A percentile compares a stretch with the other conserved stretches of the same genome.
Conservation (phyloP, 2,888 invertebrate genomes). For the Ephialtes manifestator region DNA sequence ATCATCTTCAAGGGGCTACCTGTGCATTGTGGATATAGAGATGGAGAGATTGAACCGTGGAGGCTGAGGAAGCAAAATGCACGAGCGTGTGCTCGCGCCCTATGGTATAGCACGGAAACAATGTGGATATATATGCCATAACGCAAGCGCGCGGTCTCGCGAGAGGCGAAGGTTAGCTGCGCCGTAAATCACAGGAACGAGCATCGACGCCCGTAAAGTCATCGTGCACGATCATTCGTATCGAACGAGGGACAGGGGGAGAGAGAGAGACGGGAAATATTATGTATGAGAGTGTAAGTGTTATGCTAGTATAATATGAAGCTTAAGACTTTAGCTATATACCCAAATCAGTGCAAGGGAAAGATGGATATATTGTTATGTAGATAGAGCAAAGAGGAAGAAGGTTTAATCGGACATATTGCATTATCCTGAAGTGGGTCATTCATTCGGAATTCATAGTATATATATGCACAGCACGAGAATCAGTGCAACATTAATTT, state of each 20-base stretch:
- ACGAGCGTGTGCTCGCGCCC: constrained; percentile 26
- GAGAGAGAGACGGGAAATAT: constrained; percentile 41
- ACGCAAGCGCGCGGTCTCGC: constrained; percentile 72
- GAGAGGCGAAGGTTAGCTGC: constrained; percentile 81
- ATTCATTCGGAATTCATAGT: background rate
- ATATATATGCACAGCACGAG: background rate
- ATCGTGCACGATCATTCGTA: constrained; percentile 82
- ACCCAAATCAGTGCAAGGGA: constrained; percentile 15
- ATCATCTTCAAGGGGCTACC: background rate
- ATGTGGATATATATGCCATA: constrained; percentile 68
- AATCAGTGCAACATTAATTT: background rate
- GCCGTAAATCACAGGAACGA: constrained; percentile 84
- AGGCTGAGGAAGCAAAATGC: constrained; percentile 23
- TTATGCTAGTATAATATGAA: background rate
- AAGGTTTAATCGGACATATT: constrained; percentile 32
- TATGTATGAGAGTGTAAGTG: constrained; percentile 38
- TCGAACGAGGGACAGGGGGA: constrained; percentile 71
- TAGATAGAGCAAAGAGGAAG: background rate
- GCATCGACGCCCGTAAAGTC: constrained; percentile 84
- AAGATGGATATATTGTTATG: constrained; percentile 23
- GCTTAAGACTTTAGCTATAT: background rate
- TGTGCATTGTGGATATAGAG: constrained; percentile 15
- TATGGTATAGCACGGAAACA: constrained; percentile 57
- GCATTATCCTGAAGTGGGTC: constrained; percentile 22
- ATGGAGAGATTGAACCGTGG: constrained; percentile 13